phyloP scores from a whole-genome alignment of 1,140 invertebrate species.

The Zaprionus camerounensis region DNA sequence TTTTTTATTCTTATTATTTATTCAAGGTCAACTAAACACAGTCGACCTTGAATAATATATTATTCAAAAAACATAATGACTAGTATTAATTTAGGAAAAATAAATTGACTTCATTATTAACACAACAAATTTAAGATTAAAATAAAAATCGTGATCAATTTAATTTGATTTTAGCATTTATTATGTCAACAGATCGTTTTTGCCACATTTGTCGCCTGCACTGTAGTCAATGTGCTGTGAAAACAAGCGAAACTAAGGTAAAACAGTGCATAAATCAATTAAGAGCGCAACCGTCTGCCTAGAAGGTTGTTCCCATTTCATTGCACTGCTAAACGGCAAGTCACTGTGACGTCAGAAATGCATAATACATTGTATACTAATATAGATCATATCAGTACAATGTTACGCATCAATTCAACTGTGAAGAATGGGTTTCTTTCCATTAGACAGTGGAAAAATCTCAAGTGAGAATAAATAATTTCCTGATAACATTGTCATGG shows the following conservation, averaged over 20 bases:
- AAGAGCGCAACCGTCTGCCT: not conserved
- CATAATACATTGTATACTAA: not conserved
- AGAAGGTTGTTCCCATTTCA: slow-evolving; percentile 2
- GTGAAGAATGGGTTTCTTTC: slow-evolving; percentile 42
- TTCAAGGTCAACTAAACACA: too few relatives aligned
- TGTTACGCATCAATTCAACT: slow-evolving; percentile 31
- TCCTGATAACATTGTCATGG: not conserved
- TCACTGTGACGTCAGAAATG: not conserved
- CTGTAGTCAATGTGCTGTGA: not conserved
- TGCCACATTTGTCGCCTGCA: not conserved
- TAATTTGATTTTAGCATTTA: not conserved
- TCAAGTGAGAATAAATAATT: slow-evolving; percentile 23
- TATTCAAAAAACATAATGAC: too few relatives aligned
- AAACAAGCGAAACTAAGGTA: not conserved
- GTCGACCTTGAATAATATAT: too few relatives aligned
- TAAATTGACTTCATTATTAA: too few relatives aligned
- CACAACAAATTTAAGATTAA: too few relatives aligned
- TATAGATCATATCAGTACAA: slow-evolving; percentile 35
- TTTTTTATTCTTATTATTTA: too few relatives aligned
- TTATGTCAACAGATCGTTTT: not conserved
- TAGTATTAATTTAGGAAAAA: too few relatives aligned
- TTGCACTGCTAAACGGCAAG: not conserved
- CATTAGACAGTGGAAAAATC: slow-evolving; percentile 62
- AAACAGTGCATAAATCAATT: not conserved
- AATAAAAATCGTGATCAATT: too few relatives aligned